Conservation (phyloP, 2,888 invertebrate genomes). For the Lepidonotus clava region DNA sequence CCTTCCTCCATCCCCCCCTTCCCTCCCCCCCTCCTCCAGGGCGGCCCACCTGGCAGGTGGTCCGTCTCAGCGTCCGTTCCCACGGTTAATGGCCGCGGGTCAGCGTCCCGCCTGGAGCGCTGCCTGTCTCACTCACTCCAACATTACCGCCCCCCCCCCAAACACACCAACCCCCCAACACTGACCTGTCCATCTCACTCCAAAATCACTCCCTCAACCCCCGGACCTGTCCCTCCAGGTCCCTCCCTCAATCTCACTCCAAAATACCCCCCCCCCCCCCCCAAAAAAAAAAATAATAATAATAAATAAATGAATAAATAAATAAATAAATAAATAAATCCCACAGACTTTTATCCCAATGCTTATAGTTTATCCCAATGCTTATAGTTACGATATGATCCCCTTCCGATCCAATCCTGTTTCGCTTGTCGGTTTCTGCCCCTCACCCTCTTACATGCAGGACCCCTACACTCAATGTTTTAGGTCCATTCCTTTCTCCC, state of each 20-base stretch:
- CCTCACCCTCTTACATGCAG: no score
- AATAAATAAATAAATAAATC: no score
- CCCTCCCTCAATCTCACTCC: not conserved
- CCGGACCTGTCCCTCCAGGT: not conserved
- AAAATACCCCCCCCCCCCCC: not conserved
- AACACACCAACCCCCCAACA: not conserved
- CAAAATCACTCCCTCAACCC: not conserved
- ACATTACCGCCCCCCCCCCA: not conserved
- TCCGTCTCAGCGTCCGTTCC: constrained; percentile 8
- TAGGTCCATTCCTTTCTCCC: no score
- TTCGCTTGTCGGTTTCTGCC: no score
- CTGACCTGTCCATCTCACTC: not conserved
- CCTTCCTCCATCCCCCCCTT: not conserved
- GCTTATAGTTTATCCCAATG: no score
- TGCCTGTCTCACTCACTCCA: not conserved
- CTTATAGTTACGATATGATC: no score
- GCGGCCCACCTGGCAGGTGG: constrained; percentile 22
- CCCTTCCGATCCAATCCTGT: no score
- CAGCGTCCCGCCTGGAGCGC: no score
- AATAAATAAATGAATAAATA: no score
- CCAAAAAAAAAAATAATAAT: not conserved
- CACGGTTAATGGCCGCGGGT: constrained; percentile 29
- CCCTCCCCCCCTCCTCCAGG: not conserved
- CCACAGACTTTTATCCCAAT: no score
- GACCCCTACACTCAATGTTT: no score